These are phyloP conservation scores for Neolamprologus fasciatus DNA, from an alignment of 2,113 vertebrate genomes.

Conservation along the genomic window DNA sequence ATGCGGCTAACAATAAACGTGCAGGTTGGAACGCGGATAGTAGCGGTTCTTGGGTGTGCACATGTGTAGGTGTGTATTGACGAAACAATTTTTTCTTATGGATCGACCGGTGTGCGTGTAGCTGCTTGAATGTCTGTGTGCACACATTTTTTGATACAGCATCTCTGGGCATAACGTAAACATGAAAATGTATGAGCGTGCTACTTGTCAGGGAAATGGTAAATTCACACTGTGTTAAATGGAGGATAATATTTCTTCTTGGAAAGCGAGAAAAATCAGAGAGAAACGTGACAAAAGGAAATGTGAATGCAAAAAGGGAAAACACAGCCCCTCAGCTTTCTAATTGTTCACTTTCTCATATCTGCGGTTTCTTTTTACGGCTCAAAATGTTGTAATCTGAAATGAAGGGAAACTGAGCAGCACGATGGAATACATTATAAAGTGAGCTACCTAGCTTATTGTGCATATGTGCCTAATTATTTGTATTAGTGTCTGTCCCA, in stretches of 20 bases:
- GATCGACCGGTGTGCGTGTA: not conserved
- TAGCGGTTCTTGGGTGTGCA: not conserved
- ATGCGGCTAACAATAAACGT: conserved; percentile 11
- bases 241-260: not conserved
- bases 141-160: not conserved
- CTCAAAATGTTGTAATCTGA: not conserved
- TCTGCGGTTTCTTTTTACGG: not conserved
- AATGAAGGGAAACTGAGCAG: not conserved
- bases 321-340: not conserved
- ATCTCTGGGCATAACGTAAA: not conserved
- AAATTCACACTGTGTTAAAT: not conserved
- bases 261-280: not conserved
- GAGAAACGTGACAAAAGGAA: not conserved
- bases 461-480: not conserved
- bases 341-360: conserved; percentile 1
- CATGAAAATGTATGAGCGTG: not conserved
- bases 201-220: not conserved
- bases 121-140: not conserved
- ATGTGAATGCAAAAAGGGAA: not conserved
- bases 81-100: not conserved
- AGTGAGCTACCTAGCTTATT: not conserved
- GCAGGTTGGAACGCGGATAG: not conserved
- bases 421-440: not conserved
- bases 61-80: conserved; percentile 1
- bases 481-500: not conserved